phyloP scores from a whole-genome alignment of 2,797 vertebrate genomes.

The Sebastes taczanowskii region DNA sequence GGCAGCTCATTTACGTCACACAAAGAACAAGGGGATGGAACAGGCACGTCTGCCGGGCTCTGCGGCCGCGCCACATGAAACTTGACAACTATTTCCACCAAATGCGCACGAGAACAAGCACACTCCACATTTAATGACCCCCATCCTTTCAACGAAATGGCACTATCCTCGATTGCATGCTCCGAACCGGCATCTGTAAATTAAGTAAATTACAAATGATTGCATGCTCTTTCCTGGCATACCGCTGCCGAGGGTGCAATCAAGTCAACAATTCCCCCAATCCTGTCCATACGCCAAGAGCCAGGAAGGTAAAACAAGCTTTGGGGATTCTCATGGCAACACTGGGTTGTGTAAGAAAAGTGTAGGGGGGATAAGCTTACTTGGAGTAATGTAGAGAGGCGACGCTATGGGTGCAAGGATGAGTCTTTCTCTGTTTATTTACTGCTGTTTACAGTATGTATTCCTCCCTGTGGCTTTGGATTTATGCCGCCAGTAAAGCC shows the following conservation, averaged over 20 bases:
- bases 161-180: constrained; percentile 26
- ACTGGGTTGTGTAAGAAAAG: constrained; percentile 19
- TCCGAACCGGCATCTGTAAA: constrained; percentile 59
- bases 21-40: background rate
- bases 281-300: constrained; percentile 31
- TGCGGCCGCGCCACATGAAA: constrained; percentile 24
- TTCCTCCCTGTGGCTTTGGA: constrained; percentile 61
- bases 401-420: constrained; percentile 26
- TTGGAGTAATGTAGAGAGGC: constrained; percentile 43
- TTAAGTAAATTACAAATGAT: constrained; percentile 71
- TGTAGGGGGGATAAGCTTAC: constrained; percentile 45
- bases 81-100: constrained; percentile 33
- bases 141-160: constrained; percentile 42
- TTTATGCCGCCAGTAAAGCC: constrained; percentile 57
- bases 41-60: background rate
- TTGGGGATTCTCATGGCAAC: constrained; percentile 35
- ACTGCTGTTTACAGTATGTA: constrained; percentile 64
- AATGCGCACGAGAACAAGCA: constrained; percentile 22
- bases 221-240: constrained; percentile 61
- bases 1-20: background rate
- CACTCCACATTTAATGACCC: constrained; percentile 61
- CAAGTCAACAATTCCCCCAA: constrained; percentile 58
- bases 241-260: constrained; percentile 51
- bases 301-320: constrained; percentile 20
- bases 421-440: constrained; percentile 67